Conservation (phyloP, 1,140 invertebrate genomes). For the Calliopsis andreniformis region DNA sequence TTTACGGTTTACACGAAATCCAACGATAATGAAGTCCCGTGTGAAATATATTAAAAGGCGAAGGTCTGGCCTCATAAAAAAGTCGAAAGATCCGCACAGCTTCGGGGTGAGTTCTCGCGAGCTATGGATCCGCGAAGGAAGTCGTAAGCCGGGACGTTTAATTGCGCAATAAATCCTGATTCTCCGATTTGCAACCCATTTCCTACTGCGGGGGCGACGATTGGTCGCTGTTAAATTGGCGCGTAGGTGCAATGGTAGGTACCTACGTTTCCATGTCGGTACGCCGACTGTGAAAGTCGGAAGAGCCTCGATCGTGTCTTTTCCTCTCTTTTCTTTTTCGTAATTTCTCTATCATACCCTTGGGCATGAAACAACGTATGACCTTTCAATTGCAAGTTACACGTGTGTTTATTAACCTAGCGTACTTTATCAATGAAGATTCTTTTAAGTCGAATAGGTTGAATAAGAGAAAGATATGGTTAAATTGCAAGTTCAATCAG, state of each 20-base stretch:
- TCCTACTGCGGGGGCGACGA: slow-evolving; percentile 79
- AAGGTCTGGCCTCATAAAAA: slow-evolving; percentile 44
- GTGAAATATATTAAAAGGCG: slow-evolving; percentile 39
- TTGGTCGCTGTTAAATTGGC: slow-evolving; percentile 76
- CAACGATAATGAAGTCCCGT: slow-evolving; percentile 41
- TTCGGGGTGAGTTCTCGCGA: slow-evolving; percentile 63
- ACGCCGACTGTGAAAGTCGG: slow-evolving; percentile 79
- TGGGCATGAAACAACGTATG: slow-evolving; percentile 24
- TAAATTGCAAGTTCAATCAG: too few species aligned
- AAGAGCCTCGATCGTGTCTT: slow-evolving; percentile 62
- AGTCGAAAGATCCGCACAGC: slow-evolving; percentile 50
- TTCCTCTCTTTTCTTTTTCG: slow-evolving; percentile 30
- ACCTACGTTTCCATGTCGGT: slow-evolving; percentile 75
- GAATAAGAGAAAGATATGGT: too few species aligned
- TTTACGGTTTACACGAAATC: slow-evolving; percentile 36
- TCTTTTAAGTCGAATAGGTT: not conserved
- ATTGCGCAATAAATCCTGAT: slow-evolving; percentile 81
- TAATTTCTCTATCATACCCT: slow-evolving; percentile 31
- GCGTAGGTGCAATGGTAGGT: slow-evolving; percentile 76
- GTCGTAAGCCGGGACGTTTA: slow-evolving; percentile 76
- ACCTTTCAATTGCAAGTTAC: slow-evolving; percentile 33
- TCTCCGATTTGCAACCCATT: slow-evolving; percentile 80
- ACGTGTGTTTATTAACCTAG: not conserved
- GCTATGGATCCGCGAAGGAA: slow-evolving; percentile 69
- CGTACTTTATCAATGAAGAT: not conserved